Conservation (phyloP, 2,113 vertebrate genomes). For the Poecile atricapillus region DNA sequence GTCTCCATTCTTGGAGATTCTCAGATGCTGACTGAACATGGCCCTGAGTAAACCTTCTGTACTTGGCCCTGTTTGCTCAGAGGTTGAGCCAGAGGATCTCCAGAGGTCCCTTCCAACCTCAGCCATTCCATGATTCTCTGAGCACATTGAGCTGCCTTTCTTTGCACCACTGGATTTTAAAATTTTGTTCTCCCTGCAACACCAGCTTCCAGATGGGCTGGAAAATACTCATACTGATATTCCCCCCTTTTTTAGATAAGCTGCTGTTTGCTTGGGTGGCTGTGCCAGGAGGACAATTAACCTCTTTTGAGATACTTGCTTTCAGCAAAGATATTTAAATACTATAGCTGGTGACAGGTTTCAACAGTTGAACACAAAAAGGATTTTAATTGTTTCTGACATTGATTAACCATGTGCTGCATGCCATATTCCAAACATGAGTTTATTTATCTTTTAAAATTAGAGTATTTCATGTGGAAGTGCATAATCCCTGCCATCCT, state of each 20-base stretch:
- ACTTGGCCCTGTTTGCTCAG: not conserved
- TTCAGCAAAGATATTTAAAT: not conserved
- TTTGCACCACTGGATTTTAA: not conserved
- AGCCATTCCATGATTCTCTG: not conserved
- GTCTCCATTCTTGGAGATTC: not conserved
- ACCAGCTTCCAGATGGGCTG: not conserved
- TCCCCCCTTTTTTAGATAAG: not conserved
- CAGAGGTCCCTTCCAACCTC: not conserved
- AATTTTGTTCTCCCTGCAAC: not conserved
- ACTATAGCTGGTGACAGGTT: not conserved
- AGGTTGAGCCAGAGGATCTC: not conserved
- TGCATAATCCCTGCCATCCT: not conserved
- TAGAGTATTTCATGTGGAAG: not conserved
- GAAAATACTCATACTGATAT: not conserved
- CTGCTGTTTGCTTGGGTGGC: not conserved
- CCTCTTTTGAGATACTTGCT: not conserved
- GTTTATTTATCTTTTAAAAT: not conserved
- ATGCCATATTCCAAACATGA: not conserved
- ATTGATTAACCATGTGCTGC: not conserved
- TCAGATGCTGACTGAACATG: not conserved
- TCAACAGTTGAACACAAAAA: not conserved
- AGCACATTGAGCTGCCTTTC: not conserved
- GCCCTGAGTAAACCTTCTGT: not conserved
- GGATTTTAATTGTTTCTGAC: not conserved
- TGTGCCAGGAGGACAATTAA: not conserved